Percentiles rank a stretch among this genome's conserved stretches.
Conservation (phyloP, 2,888 invertebrate species). For the Lamellibrachia satsuma region DNA sequence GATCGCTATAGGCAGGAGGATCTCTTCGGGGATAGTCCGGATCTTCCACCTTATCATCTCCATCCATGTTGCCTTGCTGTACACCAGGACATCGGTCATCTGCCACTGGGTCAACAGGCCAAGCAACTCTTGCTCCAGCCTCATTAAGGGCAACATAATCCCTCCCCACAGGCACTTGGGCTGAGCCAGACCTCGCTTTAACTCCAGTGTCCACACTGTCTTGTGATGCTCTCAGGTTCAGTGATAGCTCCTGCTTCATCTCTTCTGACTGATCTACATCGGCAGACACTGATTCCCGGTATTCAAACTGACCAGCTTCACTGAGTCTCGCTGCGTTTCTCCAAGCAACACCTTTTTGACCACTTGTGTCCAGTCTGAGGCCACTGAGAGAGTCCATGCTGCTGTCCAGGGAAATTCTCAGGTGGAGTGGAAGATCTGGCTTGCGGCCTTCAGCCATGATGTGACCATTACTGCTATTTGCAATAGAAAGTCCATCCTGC, state of each 20-base stretch:
- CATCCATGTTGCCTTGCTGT: neutral
- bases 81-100: neutral
- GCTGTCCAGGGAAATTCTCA: neutral
- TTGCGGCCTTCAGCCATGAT: neutral
- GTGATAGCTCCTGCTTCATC: neutral
- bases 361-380: neutral
- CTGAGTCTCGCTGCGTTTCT: neutral
- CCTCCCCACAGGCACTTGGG: neutral
- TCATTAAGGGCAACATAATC: neutral
- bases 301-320: neutral
- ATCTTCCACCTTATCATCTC: neutral
- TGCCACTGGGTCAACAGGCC: neutral
- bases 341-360: neutral
- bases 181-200: neutral
- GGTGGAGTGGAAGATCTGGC: neutral
- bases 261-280: neutral
- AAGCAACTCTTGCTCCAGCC: neutral
- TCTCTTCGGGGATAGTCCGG: neutral
- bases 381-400: neutral
- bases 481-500: neutral
- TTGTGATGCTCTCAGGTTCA: neutral
- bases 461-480: neutral
- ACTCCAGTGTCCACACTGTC: neutral
- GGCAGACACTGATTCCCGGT: neutral
- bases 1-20: neutral